Percentiles rank a stretch among this genome's conserved stretches.
phyloP scores from a whole-genome alignment of 2,113 vertebrate species.

The Malurus elegans region DNA sequence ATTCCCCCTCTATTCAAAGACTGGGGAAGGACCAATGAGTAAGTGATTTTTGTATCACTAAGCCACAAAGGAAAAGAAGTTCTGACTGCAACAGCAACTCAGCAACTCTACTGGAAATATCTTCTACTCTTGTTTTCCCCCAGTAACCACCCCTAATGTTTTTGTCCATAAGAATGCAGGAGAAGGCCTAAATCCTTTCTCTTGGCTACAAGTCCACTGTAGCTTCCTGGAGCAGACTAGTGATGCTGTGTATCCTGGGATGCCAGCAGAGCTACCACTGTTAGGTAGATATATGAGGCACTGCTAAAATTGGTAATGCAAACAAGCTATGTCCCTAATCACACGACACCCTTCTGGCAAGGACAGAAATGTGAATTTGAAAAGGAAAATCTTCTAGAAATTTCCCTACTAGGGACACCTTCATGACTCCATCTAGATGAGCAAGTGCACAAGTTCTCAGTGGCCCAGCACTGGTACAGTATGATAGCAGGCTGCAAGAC shows the following conservation, averaged over 20 bases:
- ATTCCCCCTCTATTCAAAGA: background rate
- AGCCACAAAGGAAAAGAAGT: background rate
- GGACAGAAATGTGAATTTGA: background rate
- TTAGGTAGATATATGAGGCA: background rate
- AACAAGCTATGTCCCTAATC: background rate
- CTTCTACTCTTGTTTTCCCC: background rate
- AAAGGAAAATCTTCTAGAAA: background rate
- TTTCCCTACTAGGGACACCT: background rate
- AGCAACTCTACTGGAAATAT: background rate
- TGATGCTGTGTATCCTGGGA: background rate
- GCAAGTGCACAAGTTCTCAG: background rate
- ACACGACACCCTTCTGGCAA: background rate
- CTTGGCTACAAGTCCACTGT: background rate
- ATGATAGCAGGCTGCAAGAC: background rate
- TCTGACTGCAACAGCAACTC: background rate
- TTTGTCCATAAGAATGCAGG: background rate
- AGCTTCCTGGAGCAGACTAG: background rate
- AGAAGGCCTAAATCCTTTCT: background rate
- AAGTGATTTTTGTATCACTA: background rate
- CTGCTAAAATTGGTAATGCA: fast-evolving
- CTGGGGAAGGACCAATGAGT: background rate
- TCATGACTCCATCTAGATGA: background rate
- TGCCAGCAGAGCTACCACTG: background rate
- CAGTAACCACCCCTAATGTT: background rate
- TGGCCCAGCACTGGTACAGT: background rate